Conservation (phyloP, 2,797 vertebrate genomes). For the Eulemur mongoz region DNA sequence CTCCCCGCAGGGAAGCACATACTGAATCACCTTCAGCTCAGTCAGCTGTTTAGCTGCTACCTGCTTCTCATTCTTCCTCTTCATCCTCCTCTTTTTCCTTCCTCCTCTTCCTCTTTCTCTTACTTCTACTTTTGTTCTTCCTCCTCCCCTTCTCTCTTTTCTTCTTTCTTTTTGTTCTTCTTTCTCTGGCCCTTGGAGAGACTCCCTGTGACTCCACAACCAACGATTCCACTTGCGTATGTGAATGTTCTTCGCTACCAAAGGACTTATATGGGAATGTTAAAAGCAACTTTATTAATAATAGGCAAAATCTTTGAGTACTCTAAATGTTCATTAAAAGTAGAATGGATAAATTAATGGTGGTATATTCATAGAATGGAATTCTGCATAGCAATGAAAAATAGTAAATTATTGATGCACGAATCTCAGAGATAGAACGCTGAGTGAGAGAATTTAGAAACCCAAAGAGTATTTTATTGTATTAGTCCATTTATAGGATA, state of each 20-base stretch:
- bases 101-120: background rate
- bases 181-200: background rate
- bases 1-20: background rate
- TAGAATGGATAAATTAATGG: background rate
- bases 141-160: background rate
- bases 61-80: accelerated
- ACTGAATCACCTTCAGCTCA: background rate
- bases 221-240: background rate
- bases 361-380: background rate
- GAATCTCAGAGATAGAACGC: background rate
- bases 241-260: background rate
- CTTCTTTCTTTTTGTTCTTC: background rate
- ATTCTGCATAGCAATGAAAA: background rate
- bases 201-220: background rate
- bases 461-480: background rate
- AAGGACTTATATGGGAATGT: background rate
- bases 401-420: background rate
- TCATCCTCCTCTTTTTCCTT: background rate
- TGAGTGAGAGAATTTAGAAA: background rate
- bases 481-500: background rate
- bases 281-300: background rate
- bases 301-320: background rate
- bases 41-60: background rate
- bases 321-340: background rate
- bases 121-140: background rate